phyloP scores from a whole-genome alignment of 2,888 invertebrate genomes.

The Frankliniella intonsa region DNA sequence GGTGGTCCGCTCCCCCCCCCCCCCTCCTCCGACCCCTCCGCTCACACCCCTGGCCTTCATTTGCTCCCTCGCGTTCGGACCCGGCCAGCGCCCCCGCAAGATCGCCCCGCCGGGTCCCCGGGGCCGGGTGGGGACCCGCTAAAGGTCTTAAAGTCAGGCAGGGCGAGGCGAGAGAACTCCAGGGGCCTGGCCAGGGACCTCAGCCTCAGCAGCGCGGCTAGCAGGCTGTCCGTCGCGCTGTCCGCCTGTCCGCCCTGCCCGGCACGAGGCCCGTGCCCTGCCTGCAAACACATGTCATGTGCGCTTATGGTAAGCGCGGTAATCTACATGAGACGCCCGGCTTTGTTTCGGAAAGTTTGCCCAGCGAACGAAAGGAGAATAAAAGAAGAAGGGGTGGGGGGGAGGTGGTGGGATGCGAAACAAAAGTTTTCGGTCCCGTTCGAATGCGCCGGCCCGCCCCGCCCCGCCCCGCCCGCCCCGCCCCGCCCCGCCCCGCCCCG shows the following conservation, averaged over 20 bases:
- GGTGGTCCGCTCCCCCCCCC: not conserved
- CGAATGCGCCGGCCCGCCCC: no score
- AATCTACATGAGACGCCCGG: slow-evolving; percentile 8
- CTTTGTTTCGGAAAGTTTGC: slow-evolving; percentile 19
- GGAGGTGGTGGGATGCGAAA: not conserved
- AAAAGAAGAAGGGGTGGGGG: not conserved
- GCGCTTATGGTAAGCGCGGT: slow-evolving; percentile 8
- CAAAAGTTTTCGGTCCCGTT: not conserved
- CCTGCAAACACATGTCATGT: not conserved
- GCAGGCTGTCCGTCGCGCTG: no score
- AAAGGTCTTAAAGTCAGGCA: no score
- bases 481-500: not conserved
- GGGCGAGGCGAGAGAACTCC: no score
- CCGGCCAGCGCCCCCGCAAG: no score
- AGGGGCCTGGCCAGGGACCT: no score
- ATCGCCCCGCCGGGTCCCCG: no score
- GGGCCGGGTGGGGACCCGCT: not conserved
- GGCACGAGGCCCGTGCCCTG: not conserved
- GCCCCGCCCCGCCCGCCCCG: not conserved
- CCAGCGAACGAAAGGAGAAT: not conserved
- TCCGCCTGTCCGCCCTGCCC: not conserved
- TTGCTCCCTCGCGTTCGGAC: not conserved
- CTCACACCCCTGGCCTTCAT: not conserved
- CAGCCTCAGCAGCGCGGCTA: no score
- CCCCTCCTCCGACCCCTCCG: not conserved